Base-by-base conservation (phyloP, 1,140 invertebrate genomes). In the Gonioctena quinquepunctata region DNA sequence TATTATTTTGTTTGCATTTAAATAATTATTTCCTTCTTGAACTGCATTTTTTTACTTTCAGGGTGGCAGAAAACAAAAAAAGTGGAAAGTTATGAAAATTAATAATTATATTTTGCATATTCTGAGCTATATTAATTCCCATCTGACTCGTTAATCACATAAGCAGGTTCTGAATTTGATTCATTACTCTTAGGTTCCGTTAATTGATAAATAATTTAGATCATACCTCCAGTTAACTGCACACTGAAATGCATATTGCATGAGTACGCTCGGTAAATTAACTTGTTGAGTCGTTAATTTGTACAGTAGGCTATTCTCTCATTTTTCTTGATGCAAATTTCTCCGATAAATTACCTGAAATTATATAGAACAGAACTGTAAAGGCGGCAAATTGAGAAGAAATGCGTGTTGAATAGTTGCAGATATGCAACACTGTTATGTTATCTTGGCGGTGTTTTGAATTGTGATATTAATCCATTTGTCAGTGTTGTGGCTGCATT, bases 201-300 rank as follows among this genome's bases (percentile, higher is more conserved):
- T 56, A 23, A 42, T 42, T 42, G 33, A 42, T 42, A n/a, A 42
- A 42, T 42, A 42, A 42, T 42, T 42, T 42, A 42, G 33, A 42
- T 42, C 11, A 13, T n/a, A n/a, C 13, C 11, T 23, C 2, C 56
- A 25, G 13, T 59, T 25, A 22, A 7, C 8, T 25, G n/a, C 21
- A 23, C n/a, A 2, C 25, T 25, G 56, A 23, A 25, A 59, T 16
- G 22, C n/a, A 26, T 26, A 26, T 28, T 26, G 56, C 56, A 26
- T 59, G 56, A 23, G 23, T 5, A 28, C 21, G 8, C n/a, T 7
- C 23, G 6, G n/a, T 59, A 59, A 59, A 59, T 59, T 19, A 59
- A 59, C 56, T 28, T 59, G 56, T 59, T 59, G 56, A 59, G 25
- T 59, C 56, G 56, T 22, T 59, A 23, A 59, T 59, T 59, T 59